phyloP scores from a whole-genome alignment of 2,888 invertebrate species.

The Pristionchus arcanus region DNA sequence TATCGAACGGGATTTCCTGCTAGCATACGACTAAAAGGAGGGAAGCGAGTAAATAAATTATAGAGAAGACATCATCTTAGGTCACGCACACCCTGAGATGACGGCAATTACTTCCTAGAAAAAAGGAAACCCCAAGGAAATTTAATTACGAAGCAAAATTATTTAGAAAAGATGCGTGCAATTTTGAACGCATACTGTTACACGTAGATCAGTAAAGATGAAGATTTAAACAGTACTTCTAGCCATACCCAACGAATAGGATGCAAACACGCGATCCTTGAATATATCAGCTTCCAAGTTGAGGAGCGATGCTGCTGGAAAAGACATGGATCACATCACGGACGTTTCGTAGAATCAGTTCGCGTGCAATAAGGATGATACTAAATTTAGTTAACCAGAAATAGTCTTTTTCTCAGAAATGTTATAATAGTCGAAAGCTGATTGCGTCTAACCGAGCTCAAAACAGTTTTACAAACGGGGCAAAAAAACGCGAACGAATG shows the following conservation, averaged over 20 bases:
- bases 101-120: not conserved
- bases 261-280: slow-evolving; percentile 1
- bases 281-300: not conserved
- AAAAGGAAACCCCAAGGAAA: not conserved
- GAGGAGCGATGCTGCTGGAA: slow-evolving; percentile 39
- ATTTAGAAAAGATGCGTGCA: not conserved
- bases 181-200: not conserved
- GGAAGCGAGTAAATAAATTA: not conserved
- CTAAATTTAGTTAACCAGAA: not conserved
- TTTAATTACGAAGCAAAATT: not conserved
- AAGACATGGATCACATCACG: not conserved
- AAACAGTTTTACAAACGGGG: not conserved
- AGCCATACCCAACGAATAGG: slow-evolving; percentile 22
- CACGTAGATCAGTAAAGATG: not conserved
- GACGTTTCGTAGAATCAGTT: not conserved
- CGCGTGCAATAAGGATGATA: not conserved
- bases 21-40: not conserved
- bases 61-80: slow-evolving; percentile 6
- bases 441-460: not conserved
- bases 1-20: not conserved
- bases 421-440: not conserved
- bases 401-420: not conserved
- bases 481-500: not conserved
- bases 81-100: slow-evolving; percentile 3
- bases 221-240: not conserved